Conservation (phyloP, 2,113 vertebrate genomes). For the Carassius carassius region DNA sequence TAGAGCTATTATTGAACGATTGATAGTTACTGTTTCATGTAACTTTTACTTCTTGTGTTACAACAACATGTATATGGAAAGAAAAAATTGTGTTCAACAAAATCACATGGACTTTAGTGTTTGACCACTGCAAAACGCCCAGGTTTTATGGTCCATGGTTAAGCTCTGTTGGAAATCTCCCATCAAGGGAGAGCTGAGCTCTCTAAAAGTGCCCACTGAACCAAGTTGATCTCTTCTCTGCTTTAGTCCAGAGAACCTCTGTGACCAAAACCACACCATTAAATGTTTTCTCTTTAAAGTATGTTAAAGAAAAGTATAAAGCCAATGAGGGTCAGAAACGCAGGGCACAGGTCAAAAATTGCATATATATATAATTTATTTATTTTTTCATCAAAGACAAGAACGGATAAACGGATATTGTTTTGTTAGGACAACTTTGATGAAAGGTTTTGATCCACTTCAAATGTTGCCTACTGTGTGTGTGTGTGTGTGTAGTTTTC, state of each 20-base stretch:
- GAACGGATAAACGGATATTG: too few relatives aligned
- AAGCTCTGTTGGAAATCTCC: conserved; percentile 40
- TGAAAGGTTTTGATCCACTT: too few relatives aligned
- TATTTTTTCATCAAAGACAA: too few relatives aligned
- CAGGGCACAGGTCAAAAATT: background rate
- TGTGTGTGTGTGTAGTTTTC: too few relatives aligned
- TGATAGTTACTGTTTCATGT: background rate
- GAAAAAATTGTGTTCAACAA: background rate
- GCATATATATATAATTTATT: too few relatives aligned
- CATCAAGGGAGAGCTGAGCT: conserved; percentile 29
- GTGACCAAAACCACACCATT: conserved; percentile 9
- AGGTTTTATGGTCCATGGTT: conserved; percentile 34
- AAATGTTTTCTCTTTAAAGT: conserved; percentile 8
- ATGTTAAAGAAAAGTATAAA: background rate
- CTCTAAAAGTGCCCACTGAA: conserved; percentile 41
- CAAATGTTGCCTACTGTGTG: too few relatives aligned
- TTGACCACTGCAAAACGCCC: conserved; percentile 15
- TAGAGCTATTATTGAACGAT: background rate
- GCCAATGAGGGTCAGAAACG: background rate
- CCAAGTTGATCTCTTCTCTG: conserved; percentile 27
- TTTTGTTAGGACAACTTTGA: too few relatives aligned
- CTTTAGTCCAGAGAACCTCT: conserved; percentile 11
- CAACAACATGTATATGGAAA: background rate
- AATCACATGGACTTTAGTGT: background rate
- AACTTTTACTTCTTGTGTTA: background rate